Conservation (phyloP, 2,797 vertebrate genomes). For the Acipenser ruthenus region DNA sequence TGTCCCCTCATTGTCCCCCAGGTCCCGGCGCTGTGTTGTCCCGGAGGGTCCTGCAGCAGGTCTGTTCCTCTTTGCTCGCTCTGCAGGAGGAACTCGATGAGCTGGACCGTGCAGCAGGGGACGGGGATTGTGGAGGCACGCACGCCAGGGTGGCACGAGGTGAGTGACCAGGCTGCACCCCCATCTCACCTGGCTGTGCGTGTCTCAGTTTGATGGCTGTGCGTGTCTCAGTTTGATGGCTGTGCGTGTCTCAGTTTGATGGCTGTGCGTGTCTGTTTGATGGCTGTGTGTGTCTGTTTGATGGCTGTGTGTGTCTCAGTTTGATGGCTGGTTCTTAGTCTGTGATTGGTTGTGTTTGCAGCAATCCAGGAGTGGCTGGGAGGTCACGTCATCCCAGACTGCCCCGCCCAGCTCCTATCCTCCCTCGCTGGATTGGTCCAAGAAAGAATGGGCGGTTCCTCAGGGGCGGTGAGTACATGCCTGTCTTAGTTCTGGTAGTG, state of each 20-base stretch:
- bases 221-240: too few relatives aligned
- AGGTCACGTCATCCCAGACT: conserved; percentile 44
- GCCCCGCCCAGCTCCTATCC: conserved; percentile 60
- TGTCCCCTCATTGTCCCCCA: conserved; percentile 16
- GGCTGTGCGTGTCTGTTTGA: too few relatives aligned
- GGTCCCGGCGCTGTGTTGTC: conserved; percentile 47
- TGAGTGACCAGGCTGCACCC: conserved; percentile 30
- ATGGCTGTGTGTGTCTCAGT: too few relatives aligned
- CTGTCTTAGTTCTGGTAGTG: too few relatives aligned
- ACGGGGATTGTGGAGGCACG: conserved; percentile 88
- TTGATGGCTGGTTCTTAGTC: too few relatives aligned
- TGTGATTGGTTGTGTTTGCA: conserved; percentile 31
- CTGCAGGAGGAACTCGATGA: conserved; percentile 75
- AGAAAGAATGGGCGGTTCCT: conserved; percentile 92
- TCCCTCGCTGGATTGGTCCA: conserved; percentile 68
- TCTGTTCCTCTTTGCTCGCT: conserved; percentile 62
- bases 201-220: too few relatives aligned
- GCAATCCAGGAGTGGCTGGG: conserved; percentile 75
- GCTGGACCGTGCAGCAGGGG: conserved; percentile 78
- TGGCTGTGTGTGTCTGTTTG: too few relatives aligned
- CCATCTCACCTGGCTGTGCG: too few relatives aligned
- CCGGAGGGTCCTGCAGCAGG: conserved; percentile 44
- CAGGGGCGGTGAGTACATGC: conserved; percentile 67
- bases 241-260: too few relatives aligned
- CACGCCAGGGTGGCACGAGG: conserved; percentile 75